Evolutionary conservation across 1,140 invertebrate genomes (phyloP).

Genomic region (Radopholus similis): DNA sequence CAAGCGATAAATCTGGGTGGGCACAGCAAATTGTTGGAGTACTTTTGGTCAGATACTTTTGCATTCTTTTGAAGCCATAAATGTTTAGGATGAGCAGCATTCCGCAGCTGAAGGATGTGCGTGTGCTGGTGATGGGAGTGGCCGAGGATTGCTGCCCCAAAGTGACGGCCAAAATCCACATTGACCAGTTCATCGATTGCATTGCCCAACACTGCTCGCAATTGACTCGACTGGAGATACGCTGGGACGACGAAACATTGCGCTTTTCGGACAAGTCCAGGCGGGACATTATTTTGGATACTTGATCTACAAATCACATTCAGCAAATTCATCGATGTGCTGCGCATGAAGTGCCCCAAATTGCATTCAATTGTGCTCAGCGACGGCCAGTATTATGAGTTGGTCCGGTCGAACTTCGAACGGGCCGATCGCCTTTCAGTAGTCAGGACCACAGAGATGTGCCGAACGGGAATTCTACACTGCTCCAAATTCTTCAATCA

Average conservation of each 20-base stretch:
- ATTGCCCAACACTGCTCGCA: conserved; percentile 86
- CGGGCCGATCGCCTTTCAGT: conserved; percentile 90
- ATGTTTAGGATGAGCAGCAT: conserved; percentile 24
- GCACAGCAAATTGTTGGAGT: conserved; percentile 80
- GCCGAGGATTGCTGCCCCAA: conserved; percentile 89
- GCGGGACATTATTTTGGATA: conserved; percentile 66
- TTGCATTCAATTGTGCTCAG: conserved; percentile 69
- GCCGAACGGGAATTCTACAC: conserved; percentile 55
- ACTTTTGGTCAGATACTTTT: conserved; percentile 62
- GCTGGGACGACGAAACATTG: conserved; percentile 96
- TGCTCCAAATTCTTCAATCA: conserved; percentile 55
- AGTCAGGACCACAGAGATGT: conserved; percentile 66
- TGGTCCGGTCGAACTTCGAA: conserved; percentile 98
- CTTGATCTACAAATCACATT: conserved; percentile 75
- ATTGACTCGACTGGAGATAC: conserved; percentile 83
- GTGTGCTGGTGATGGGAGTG: conserved; percentile 93
- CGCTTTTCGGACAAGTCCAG: conserved; percentile 98
- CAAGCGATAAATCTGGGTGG: conserved; percentile 82
- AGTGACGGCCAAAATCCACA: conserved; percentile 67
- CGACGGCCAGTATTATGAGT: conserved; percentile 97
- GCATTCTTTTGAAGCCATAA: not conserved
- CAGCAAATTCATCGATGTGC: conserved; percentile 60
- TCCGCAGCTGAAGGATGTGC: conserved; percentile 61
- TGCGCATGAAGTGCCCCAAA: conserved; percentile 63
- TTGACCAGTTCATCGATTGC: conserved; percentile 91